phyloP scores from a whole-genome alignment of 1,140 invertebrate genomes.

The Bombus waltoni region DNA sequence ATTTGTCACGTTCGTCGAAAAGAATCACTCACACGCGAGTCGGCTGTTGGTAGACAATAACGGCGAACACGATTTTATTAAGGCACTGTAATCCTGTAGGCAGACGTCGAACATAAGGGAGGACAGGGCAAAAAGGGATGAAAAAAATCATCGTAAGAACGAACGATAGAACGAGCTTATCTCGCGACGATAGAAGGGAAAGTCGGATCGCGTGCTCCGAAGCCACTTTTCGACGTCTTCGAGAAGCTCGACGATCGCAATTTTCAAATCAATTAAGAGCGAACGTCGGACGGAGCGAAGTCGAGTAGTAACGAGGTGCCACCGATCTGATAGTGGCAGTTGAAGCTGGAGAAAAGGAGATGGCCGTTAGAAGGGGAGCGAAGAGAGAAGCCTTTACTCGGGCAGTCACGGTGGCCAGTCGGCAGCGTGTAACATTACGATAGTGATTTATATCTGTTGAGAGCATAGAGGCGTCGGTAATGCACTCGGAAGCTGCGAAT shows the following conservation, averaged over 20 bases:
- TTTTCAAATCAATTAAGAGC: conserved; percentile 59
- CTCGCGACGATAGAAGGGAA: neutral
- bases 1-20: neutral
- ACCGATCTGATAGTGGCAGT: conserved; percentile 47
- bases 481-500: conserved; percentile 54
- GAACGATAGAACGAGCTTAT: neutral
- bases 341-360: conserved; percentile 32
- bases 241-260: conserved; percentile 34
- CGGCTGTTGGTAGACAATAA: neutral
- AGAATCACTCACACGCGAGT: neutral
- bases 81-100: neutral
- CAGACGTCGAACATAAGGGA: neutral
- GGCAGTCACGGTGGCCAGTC: conserved; percentile 34
- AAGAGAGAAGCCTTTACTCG: conserved; percentile 23
- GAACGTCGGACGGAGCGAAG: conserved; percentile 2
- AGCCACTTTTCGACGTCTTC: neutral
- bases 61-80: neutral
- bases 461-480: conserved; percentile 36
- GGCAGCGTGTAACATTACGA: conserved; percentile 33
- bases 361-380: neutral
- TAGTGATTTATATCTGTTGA: conserved; percentile 74
- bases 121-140: neutral
- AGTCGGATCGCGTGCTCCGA: neutral
- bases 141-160: neutral
- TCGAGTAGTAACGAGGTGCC: conserved; percentile 52